Evolutionary conservation across 2,113 vertebrate species (phyloP), one percentile per base, ranked within the genome.

Genomic region (Pterocles orientalis): DNA sequence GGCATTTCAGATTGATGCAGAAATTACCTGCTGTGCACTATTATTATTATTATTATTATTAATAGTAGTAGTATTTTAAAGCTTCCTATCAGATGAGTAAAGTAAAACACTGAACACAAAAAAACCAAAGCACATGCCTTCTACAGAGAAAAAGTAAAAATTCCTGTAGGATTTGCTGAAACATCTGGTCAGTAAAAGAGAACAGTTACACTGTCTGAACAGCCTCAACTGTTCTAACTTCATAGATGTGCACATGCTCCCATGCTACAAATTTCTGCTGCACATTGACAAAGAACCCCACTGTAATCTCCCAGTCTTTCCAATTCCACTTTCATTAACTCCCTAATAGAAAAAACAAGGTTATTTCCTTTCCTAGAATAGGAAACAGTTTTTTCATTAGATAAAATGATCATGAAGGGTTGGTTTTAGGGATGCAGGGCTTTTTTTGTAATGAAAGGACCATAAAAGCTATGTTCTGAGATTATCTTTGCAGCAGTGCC

Each of bases 371-470:
- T 61, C 43, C 48, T 77, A 84, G 21, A 72, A 41, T 0, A 84
- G 10, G 23, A 58, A 81, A 66, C 9, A 21, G 1, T 17, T 81
- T 71, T 29, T 85, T 50, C 45, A 60, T 43, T 48, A 73, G 12
- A 18, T 69, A 57, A 68, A 83, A 57, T 33, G 2, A 78, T 25
- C 5, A 0, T 12, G 53, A 83, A 66, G 21, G 12, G 11, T 2
- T 12, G 11, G 0, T 31, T 14, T 51, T 72, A 24, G 7, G 8
- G 13, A 20, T 6, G 6, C n/a, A 14, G 17, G 3, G 8, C 0
- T 18, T 19, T 34, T 47, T 81, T 26, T 45, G 28, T 47, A 54
- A 48, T 7, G 21, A 81, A 70, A 31, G 11, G 12, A 77, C 53
- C 54, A 72, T 54, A 45, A 56, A 56, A 83, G 29, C 26, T 45